Evolutionary conservation across 2,888 invertebrate genomes (phyloP).

Genomic region (Laspeyria flexula): DNA sequence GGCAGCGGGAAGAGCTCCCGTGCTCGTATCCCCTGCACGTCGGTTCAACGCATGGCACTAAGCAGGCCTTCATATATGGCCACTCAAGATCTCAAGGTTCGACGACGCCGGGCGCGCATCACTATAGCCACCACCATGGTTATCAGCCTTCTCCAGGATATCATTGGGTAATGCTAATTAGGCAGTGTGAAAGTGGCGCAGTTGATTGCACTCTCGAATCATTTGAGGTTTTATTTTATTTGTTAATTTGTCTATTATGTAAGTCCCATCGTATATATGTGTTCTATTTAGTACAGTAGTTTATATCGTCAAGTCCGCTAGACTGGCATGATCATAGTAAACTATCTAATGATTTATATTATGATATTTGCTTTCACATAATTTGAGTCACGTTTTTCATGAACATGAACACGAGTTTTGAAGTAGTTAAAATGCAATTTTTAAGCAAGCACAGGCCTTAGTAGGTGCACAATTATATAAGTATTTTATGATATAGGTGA

Average conservation of each 20-base stretch:
- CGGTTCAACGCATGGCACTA: slow-evolving; percentile 88
- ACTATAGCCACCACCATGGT: slow-evolving; percentile 88
- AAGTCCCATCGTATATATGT: slow-evolving; percentile 58
- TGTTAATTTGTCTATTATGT: slow-evolving; percentile 61
- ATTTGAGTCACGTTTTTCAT: slow-evolving; percentile 19
- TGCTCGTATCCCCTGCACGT: slow-evolving; percentile 96
- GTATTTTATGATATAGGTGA: slow-evolving; percentile 87
- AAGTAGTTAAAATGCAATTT: slow-evolving; percentile 12
- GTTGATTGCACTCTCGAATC: slow-evolving; percentile 64
- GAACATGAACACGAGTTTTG: slow-evolving; percentile 15
- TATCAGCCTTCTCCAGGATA: slow-evolving; percentile 91
- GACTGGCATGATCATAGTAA: slow-evolving; percentile 65
- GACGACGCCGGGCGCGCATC: slow-evolving; percentile 88
- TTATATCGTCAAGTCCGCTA: slow-evolving; percentile 59
- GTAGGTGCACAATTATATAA: slow-evolving; percentile 13
- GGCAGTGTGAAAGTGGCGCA: slow-evolving; percentile 71
- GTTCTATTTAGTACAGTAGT: slow-evolving; percentile 56
- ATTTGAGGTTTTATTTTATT: slow-evolving; percentile 54
- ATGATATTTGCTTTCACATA: slow-evolving; percentile 27
- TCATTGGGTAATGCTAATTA: slow-evolving; percentile 89
- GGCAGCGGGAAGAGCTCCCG: slow-evolving; percentile 95
- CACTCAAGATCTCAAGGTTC: slow-evolving; percentile 88
- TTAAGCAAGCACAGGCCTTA: neutral
- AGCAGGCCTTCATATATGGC: slow-evolving; percentile 87
- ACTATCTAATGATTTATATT: slow-evolving; percentile 23